Evolutionary conservation across 2,797 vertebrate genomes (phyloP), one percentile per base, ranked within the genome.

Genomic region (Hippopotamyrus pictus): DNA sequence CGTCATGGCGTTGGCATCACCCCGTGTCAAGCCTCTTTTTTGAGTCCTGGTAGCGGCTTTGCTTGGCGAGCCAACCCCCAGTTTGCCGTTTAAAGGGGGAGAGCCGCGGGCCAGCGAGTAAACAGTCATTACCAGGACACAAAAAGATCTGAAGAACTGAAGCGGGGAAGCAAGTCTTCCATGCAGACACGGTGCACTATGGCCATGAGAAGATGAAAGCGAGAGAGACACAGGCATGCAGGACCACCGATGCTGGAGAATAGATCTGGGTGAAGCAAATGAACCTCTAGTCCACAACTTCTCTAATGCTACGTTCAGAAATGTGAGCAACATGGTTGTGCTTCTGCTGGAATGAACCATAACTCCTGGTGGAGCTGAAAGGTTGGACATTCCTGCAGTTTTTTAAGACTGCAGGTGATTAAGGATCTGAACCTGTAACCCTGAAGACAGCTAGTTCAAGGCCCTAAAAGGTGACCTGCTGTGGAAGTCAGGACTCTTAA

Each of bases 41-140:
- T 91, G 91, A 92, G 92, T 88, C 44, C 92, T 89, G 92, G 91
- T 37, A 44, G 33, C 1, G 53, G 53, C 14, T 57, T 41, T 22
- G 50, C 83, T 86, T 14, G 50, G 50, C 46, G 5, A 33, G 46
- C 50, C 33, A 84, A 50, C 37, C 8, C 14, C n/a, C 85, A 87
- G 85, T 41, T 33, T n/a, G 41, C 4, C 3, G 1, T 84, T 48
- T 50, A 84, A 48, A 84, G 5, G n/a, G 19, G 46, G 7, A 2
- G 53, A 50, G 25, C 7, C 17, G 8, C 17, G 0, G 25, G 12
- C 50, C 29, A 54, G 25, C 50, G 2, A 57, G 85, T 2, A 57
- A 29, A 57, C 50, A 11, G 17, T 37, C 85, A 87, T 54, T 37
- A 86, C 51, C 48, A 86, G 84, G 51, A 86, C 84, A 86, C 29